Base-by-base conservation (phyloP, 2,113 vertebrate genomes). In the Chaetorhynchus papuensis region DNA sequence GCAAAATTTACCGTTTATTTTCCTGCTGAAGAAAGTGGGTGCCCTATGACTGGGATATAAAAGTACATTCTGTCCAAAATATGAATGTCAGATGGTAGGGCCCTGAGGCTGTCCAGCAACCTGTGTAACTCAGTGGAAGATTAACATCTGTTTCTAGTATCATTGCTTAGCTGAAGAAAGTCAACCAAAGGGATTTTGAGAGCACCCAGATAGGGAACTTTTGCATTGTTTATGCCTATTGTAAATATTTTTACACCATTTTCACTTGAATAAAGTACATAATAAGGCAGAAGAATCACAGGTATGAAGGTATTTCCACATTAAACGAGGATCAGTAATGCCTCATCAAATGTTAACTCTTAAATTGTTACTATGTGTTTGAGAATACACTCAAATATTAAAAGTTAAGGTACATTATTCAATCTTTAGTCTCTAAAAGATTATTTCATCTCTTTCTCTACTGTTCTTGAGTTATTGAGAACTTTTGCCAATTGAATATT, bases 31-130 rank as follows among this genome's bases (percentile, higher is more conserved):
- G 35, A 86, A 83, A 87, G n/a, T 41, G 23, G 27, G 8, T 83
- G 24, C 33, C 45, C 44, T 87, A 3, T 65, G 68, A 86, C 8
- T 6, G 4, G 17, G 30, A 60, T 75, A 54, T 49, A 76, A 86
- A 95, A 83, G 81, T 75, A 76, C 24, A 60, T 87, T 91, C 61
- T 77, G 60, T 64, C 75, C 59, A 87, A 93, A 93, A 80, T 70
- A 59, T 33, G 12, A 44, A 63, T 44, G 69, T 95, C 76, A 96
- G 60, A 72, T 94, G 70, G 47, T 9, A 83, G 12, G 49, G 28
- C 61, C 93, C 72, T 87, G 61, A 90, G 91, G 89, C 87, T 77
- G 56, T 74, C 72, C 84, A 86, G 64, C 47, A 95, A 95, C 65
- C 61, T 86, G 35, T 84, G 65, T 69, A 90, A 83, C 42, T 75